Percentiles rank a stretch among this genome's conserved stretches.
These are phyloP conservation scores for Chelonoidis abingdonii DNA, from an alignment of 2,113 vertebrate genomes.

Conservation along the genomic window DNA sequence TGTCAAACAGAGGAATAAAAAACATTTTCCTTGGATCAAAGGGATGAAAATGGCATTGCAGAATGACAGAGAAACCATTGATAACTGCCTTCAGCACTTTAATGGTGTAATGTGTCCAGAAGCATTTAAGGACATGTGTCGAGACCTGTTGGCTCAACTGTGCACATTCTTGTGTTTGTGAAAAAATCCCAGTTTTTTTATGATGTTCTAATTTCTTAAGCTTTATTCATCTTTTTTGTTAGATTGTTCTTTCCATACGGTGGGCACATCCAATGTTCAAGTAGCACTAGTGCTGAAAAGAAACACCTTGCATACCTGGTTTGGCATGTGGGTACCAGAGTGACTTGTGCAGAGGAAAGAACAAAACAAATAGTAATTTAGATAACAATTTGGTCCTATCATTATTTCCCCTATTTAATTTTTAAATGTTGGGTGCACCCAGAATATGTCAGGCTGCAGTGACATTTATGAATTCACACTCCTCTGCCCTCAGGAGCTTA, in stretches of 20 bases:
- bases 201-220: rapidly evolving
- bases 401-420: too few relatives aligned
- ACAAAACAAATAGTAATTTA: not conserved
- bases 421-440: too few relatives aligned
- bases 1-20: not conserved
- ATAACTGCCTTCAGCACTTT: not conserved
- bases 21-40: not conserved
- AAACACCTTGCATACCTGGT: not conserved
- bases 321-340: not conserved
- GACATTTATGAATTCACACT: too few relatives aligned
- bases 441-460: too few relatives aligned
- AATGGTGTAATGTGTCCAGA: not conserved
- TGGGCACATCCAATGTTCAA: not conserved
- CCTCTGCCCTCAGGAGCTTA: too few relatives aligned
- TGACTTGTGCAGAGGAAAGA: not conserved
- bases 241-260: not conserved
- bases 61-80: not conserved
- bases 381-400: too few relatives aligned
- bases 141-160: not conserved
- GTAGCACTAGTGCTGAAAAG: not conserved
- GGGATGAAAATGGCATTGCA: not conserved
- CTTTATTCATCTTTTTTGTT: not conserved
- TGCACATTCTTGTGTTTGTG: not conserved
- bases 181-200: not conserved
- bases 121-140: not conserved